A percentile compares a stretch with the other conserved stretches of the same genome.
These are phyloP conservation scores for Popillia japonica DNA, from an alignment of 1,140 invertebrate genomes.

Conservation along the genomic window DNA sequence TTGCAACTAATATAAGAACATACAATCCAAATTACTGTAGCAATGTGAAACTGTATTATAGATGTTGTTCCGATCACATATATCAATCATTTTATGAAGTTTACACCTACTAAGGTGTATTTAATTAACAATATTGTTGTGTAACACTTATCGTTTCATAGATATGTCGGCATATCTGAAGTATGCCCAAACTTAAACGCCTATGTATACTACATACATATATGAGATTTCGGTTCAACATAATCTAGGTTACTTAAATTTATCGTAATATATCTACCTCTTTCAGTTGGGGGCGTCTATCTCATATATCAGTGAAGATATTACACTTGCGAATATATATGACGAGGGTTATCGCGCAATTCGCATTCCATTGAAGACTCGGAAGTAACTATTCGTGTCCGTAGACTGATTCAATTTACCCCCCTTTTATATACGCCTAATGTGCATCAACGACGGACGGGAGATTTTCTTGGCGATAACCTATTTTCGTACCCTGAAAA, in stretches of 20 bases:
- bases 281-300: constrained; percentile 6
- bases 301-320: constrained; percentile 32
- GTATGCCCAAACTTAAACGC: not conserved
- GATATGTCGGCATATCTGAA: too few relatives aligned
- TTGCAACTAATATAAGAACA: too few relatives aligned
- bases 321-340: constrained; percentile 26
- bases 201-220: not conserved
- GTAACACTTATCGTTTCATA: not conserved
- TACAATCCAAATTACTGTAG: too few relatives aligned
- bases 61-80: not conserved
- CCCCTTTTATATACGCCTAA: constrained; percentile 21
- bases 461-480: constrained; percentile 24
- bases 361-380: constrained; percentile 27
- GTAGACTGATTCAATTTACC: constrained; percentile 30
- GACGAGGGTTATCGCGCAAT: constrained; percentile 32
- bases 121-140: not conserved
- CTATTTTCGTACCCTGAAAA: constrained; percentile 14
- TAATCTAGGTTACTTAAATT: constrained; percentile 21
- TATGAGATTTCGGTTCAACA: not conserved
- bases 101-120: not conserved
- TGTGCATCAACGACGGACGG: constrained; percentile 17
- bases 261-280: constrained; percentile 32
- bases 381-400: constrained; percentile 33
- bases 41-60: too few relatives aligned
- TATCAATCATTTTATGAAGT: not conserved